Evolutionary conservation across 1,140 invertebrate species (phyloP).

Genomic region (Drosophila sechellia): DNA sequence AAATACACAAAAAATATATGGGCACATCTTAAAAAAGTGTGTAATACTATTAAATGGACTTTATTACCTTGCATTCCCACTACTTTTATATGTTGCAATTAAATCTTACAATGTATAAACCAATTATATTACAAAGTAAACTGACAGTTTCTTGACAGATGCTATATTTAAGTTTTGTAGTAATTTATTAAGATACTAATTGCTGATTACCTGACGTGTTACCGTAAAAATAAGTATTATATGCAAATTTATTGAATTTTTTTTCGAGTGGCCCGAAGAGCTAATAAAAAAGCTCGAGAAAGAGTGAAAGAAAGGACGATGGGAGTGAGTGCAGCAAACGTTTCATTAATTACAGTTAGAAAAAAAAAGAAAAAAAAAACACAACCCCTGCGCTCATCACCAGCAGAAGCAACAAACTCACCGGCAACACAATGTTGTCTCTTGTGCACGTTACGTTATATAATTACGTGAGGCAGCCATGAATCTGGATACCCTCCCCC

Average conservation of each 20-base stretch:
- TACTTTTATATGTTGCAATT: no score
- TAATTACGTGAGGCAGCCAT: slow-evolving; percentile 60
- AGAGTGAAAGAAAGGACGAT: slow-evolving; percentile 1
- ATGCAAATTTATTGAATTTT: not conserved
- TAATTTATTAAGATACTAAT: no score
- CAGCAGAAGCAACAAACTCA: not conserved
- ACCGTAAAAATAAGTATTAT: not conserved
- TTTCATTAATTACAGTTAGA: slow-evolving; percentile 44
- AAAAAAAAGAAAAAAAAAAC: not conserved
- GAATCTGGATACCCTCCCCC: slow-evolving; percentile 24
- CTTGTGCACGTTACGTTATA: slow-evolving; percentile 70
- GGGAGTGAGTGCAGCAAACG: slow-evolving; percentile 22
- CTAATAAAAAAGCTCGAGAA: slow-evolving; percentile 13
- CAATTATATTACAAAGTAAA: no score
- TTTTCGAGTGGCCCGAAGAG: not conserved
- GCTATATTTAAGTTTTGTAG: no score
- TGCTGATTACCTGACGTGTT: not conserved
- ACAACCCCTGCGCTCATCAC: slow-evolving; percentile 6
- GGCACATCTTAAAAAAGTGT: not conserved
- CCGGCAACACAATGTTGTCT: slow-evolving; percentile 34
- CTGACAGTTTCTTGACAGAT: no score
- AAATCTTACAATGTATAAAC: no score
- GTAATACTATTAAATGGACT: no score
- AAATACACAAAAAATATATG: not conserved
- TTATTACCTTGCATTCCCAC: no score